Evolutionary conservation across 2,113 vertebrate species (phyloP).

Genomic region (Ophiodon elongatus): DNA sequence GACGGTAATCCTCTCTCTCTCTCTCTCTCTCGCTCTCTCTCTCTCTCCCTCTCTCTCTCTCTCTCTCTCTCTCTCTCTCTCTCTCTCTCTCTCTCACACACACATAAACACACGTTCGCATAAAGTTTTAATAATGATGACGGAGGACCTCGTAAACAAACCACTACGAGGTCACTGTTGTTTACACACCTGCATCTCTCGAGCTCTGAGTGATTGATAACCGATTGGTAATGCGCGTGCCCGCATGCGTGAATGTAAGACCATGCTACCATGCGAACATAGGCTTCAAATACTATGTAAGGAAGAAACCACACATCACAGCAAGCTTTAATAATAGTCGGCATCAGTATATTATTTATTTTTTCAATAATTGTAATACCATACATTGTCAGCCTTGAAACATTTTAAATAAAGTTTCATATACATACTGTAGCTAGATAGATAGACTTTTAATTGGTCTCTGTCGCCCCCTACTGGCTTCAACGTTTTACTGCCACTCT

Average conservation of each 20-base stretch:
- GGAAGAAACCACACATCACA: too few species aligned
- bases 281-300: too few species aligned
- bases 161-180: slow-evolving; percentile 1
- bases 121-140: not conserved
- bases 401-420: too few species aligned
- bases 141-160: not conserved
- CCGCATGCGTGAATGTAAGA: too few species aligned
- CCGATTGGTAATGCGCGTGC: not conserved
- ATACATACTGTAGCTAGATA: too few species aligned
- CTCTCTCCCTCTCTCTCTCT: not conserved
- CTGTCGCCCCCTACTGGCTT: slow-evolving; percentile 45
- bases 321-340: too few species aligned
- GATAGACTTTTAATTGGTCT: not conserved
- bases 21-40: slow-evolving; percentile 10
- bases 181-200: slow-evolving; percentile 47
- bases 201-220: too few species aligned
- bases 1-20: slow-evolving; percentile 45
- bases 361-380: not conserved
- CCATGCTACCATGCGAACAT: too few species aligned
- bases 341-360: not conserved
- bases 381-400: not conserved
- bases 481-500: not conserved
- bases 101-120: not conserved
- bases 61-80: slow-evolving; percentile 12
- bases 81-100: not conserved